Base-by-base conservation (phyloP, 2,797 vertebrate species). In the Tiaroga cobitis region DNA sequence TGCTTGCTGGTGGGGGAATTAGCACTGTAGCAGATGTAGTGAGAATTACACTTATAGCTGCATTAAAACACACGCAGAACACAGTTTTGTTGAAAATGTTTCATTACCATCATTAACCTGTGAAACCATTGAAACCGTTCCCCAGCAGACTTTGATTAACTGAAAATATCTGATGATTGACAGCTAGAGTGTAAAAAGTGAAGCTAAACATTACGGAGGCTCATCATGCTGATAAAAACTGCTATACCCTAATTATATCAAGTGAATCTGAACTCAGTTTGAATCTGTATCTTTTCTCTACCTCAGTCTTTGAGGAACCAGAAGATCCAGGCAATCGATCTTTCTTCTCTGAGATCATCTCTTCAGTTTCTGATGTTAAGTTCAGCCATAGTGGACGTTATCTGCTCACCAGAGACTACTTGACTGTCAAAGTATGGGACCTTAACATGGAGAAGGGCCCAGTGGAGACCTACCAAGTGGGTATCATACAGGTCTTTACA, bases 271-370 rank as follows among this genome's bases (percentile, higher is more conserved):
- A 70, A 46, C 54, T 32, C 13, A 11, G 69, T 83, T 39, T 76
- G 19, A 67, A 54, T 46, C 24, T 46, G n/a, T 61, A 18, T n/a
- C 43, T 75, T 18, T 32, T 24, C 37, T 83, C 56, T 13, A 82
- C 16, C 43, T 21, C 91, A 99, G 98, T 98, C 88, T 99, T 97
- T 88, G 98, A 99, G 91, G 98, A 99, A 88, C 98, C 98, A 0
- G 98, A 99, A 92, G 98, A 99, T 92, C 98, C 97, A 83, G 96
- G 97, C 75, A 99, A 96, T 92, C 96, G 98, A 72, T 99, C 98
- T 8, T 99, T 99, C 94, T 99, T 99, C 95, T 99, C 98, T 0
- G 98, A 99, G 93, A 99, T 99, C 89, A 99, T 99, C 91, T 99
- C 98, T 88, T 99, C 98, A 0, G 97, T 99, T 92, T 99, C 98